Base-by-base conservation (phyloP, 2,888 invertebrate species). In the Scaptomyza tumidula region DNA sequence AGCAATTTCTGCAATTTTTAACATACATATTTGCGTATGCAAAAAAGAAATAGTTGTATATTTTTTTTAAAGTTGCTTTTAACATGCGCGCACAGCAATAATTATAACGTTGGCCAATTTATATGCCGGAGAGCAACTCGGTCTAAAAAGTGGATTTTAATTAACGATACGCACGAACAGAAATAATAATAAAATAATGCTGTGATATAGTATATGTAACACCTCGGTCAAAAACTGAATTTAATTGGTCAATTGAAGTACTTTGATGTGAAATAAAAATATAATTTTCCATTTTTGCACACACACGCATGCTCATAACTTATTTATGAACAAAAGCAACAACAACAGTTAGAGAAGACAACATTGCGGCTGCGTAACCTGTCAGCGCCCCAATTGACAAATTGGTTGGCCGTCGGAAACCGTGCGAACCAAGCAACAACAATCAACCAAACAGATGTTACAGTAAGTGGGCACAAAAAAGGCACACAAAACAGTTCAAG, bases 291-390 rank as follows among this genome's bases (percentile, higher is more conserved):
- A 79, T 86, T 80, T 82, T 68, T 53, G 76, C 78, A 79, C 86
- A 86, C 79, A 60, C 39, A 33, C 2, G 11, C 33, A 33, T n/a
- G 71, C 71, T 85, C 62, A 78, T 87, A 61, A 63, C 62, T 80
- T 68, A 86, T 82, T 78, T 75, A 75, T 68, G 80, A 56, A 19
- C 56, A 56, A 49, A 43, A 56, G 14, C 56, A 56, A 49, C 58
- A 53, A 53, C 67, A 41, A 58, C 46, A 45, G 58, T 19, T 39
- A 45, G 14, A 29, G 52, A 65, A 71, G 55, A 60, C 85, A 55
- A 65, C 74, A 71, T 57, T 87, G 89, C 88, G 89, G 66, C 89
- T 89, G 83, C 89, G 89, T 89, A 89, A 85, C 86, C 76, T 85
- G 83, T 80, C 88, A 66, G 66, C 81, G 59, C 60, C 49, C 59